Evolutionary conservation across 2,797 vertebrate genomes (phyloP), one percentile per base, ranked within the genome.

Genomic region (Triplophysa bombifrons): DNA sequence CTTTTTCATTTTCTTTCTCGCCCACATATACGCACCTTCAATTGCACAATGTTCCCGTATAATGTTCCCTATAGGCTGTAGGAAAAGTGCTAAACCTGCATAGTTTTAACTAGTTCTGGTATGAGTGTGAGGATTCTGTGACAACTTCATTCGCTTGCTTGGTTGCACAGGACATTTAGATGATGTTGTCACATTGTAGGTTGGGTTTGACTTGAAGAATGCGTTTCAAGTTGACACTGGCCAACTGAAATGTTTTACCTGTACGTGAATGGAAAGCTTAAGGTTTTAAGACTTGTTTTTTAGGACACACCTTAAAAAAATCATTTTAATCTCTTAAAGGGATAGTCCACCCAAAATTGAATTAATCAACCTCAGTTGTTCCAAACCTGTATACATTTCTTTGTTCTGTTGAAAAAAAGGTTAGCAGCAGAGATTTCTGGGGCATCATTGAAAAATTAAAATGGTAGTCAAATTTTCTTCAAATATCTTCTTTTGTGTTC

Each of bases 121-220:
- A 69, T 82, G 74, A 82, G 74, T 81, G 76, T 84, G 76, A 30
- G 30, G 55, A 50, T 74, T 68, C 46, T 56, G 48, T 82, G 84
- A 85, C 74, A 81, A 75, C 82, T 84, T 84, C 75, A 85, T 86
- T 82, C 60, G 48, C 51, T 34, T 72, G 74, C 72, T 84, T 82
- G 82, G 71, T 69, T 82, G 44, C 71, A 48, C 20, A 55, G 61
- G 46, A 74, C 76, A 74, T 74, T 38, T 46, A 20, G 61, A 50
- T 61, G 63, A 51, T 64, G 74, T 44, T 61, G 66, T 80, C 80
- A 80, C 55, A 56, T 68, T 46, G 64, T 72, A 69, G 77, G 74
- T 80, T 64, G 64, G 64, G 65, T 80, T 78, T 80, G 66, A 80
- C 79, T 82, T 83, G 78, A 66, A 69, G 61, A 71, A 76, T 25